These are phyloP conservation scores for Macroteleia sp. DNA, from an alignment of 2,888 invertebrate species.

Conservation along the genomic window DNA sequence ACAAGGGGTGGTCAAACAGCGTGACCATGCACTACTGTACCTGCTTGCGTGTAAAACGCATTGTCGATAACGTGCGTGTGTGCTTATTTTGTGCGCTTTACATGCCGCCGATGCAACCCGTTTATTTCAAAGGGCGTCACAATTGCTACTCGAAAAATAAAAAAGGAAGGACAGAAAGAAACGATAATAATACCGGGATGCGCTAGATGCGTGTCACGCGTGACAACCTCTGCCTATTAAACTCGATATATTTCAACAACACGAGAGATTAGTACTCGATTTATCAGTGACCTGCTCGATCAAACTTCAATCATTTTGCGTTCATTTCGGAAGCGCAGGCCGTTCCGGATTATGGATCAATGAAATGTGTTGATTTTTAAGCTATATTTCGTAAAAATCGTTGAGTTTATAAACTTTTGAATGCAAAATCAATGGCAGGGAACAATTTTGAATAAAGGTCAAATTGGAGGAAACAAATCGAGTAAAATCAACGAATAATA, in stretches of 20 bases:
- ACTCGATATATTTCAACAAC: conserved; percentile 62
- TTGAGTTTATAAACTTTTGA: background rate
- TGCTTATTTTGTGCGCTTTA: conserved; percentile 50
- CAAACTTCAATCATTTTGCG: conserved; percentile 47
- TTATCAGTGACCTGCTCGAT: conserved; percentile 49
- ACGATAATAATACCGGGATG: conserved; percentile 37
- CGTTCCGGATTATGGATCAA: conserved; percentile 21
- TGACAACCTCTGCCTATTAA: conserved; percentile 60
- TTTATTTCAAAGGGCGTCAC: conserved; percentile 54
- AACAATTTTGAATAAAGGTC: background rate
- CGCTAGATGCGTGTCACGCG: conserved; percentile 41
- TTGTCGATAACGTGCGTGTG: conserved; percentile 60
- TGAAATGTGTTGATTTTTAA: conserved; percentile 7
- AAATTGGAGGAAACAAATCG: background rate
- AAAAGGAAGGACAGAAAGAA: conserved; percentile 38
- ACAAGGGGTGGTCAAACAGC: conserved; percentile 83
- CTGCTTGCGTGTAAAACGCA: conserved; percentile 59
- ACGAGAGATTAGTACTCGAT: conserved; percentile 58
- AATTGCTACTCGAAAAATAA: conserved; percentile 47
- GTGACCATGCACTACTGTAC: conserved; percentile 75
- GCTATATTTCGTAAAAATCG: background rate
- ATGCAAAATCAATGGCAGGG: background rate
- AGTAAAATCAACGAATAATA: background rate
- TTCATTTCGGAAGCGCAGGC: conserved; percentile 14
- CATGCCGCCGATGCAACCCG: conserved; percentile 49